phyloP scores from a whole-genome alignment of 2,797 vertebrate species.

The Epinephelus awoara region DNA sequence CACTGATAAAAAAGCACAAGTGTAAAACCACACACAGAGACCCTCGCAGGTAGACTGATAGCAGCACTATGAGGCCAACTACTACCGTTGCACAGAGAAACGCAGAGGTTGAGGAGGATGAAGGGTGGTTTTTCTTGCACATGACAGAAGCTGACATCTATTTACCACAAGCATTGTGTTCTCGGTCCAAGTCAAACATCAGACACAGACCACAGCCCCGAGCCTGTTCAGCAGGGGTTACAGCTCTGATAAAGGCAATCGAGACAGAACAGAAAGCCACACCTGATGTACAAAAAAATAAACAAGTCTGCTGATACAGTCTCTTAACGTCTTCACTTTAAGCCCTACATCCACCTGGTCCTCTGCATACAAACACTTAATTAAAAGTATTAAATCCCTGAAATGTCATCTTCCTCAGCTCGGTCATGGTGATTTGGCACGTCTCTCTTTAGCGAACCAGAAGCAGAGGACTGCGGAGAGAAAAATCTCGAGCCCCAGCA shows the following conservation, averaged over 20 bases:
- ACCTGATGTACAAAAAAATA: not conserved
- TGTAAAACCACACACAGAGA: constrained; percentile 58
- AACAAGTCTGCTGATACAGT: not conserved
- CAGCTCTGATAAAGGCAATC: not conserved
- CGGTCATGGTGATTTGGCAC: constrained; percentile 26
- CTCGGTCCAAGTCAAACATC: constrained; percentile 27
- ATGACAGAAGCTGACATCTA: constrained; percentile 40
- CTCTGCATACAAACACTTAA: not conserved
- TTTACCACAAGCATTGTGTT: constrained; percentile 57
- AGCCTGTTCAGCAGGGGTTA: constrained; percentile 23
- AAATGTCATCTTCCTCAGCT: not conserved
- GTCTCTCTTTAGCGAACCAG: constrained; percentile 68
- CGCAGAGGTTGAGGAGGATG: not conserved
- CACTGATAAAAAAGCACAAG: constrained; percentile 36
- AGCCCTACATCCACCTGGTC: not conserved
- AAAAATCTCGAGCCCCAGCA: constrained; percentile 70
- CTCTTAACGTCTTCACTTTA: not conserved
- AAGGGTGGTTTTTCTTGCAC: constrained; percentile 35
- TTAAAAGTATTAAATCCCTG: not conserved
- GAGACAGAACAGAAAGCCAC: constrained; percentile 32
- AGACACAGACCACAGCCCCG: constrained; percentile 52
- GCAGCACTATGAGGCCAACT: not conserved
- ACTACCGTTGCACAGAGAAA: constrained; percentile 33
- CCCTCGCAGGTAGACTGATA: not conserved
- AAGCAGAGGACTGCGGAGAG: constrained; percentile 76